phyloP scores from a whole-genome alignment of 2,888 invertebrate species.

The Dendrolimus pini region DNA sequence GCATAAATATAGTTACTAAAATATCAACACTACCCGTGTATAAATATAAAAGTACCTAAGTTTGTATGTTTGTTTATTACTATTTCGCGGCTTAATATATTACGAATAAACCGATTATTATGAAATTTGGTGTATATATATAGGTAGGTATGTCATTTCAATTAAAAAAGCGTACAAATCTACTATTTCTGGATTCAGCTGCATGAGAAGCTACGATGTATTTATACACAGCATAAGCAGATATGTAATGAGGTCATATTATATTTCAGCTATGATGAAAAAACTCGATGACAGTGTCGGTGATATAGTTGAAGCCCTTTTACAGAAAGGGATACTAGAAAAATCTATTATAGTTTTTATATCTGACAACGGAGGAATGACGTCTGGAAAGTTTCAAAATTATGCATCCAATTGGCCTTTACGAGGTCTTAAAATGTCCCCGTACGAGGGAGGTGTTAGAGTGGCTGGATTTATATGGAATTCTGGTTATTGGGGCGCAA shows the following conservation, averaged over 20 bases:
- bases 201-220: no score
- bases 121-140: no score
- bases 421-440: slow-evolving; percentile 83
- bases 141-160: no score
- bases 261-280: slow-evolving; percentile 85
- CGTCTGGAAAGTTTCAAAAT: slow-evolving; percentile 82
- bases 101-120: no score
- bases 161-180: no score
- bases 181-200: no score
- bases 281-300: slow-evolving; percentile 92
- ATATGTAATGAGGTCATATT: not conserved
- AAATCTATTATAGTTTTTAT: slow-evolving; percentile 91
- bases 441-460: slow-evolving; percentile 91
- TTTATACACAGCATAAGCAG: no score
- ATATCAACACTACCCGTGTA: no score
- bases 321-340: slow-evolving; percentile 80
- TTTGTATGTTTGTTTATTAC: no score
- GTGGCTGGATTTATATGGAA: slow-evolving; percentile 85
- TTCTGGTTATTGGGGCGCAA: slow-evolving; percentile 36
- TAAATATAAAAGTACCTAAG: no score
- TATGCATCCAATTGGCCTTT: slow-evolving; percentile 88
- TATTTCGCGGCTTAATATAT: no score
- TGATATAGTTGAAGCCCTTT: slow-evolving; percentile 81
- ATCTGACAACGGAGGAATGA: slow-evolving; percentile 92
- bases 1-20: no score